These are phyloP conservation scores for Tadarida brasiliensis DNA, from an alignment of 2,797 vertebrate genomes.

Conservation along the genomic window DNA sequence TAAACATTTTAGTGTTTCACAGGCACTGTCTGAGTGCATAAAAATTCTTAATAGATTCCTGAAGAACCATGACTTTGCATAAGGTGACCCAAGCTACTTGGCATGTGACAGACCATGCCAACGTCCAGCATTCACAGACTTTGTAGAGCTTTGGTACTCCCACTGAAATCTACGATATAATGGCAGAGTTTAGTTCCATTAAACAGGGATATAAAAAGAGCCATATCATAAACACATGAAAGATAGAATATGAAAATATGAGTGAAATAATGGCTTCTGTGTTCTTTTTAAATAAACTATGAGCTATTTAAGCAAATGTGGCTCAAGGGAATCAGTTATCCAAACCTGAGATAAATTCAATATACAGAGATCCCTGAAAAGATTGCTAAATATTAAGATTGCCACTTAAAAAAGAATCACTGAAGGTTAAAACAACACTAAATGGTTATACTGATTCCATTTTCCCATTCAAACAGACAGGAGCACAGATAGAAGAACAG, in stretches of 20 bases:
- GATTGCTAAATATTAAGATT: not conserved
- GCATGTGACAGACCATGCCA: not conserved
- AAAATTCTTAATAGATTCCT: not conserved
- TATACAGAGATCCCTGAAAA: conserved; percentile 48
- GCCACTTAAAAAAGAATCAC: conserved; percentile 7
- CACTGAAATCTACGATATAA: not conserved
- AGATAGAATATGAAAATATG: not conserved
- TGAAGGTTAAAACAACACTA: not conserved
- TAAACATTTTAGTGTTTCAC: not conserved
- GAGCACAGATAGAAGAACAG: not conserved
- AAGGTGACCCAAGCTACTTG: not conserved
- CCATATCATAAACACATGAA: not conserved
- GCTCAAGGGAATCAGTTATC: not conserved
- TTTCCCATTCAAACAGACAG: conserved; percentile 12
- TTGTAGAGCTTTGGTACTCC: not conserved
- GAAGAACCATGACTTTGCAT: not conserved
- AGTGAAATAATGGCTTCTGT: not conserved
- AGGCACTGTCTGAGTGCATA: not conserved
- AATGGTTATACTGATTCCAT: not conserved
- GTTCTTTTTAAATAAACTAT: conserved; percentile 35
- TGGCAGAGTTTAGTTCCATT: not conserved
- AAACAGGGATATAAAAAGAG: not conserved
- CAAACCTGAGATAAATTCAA: conserved; percentile 52
- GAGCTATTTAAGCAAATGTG: not conserved
- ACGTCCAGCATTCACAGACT: not conserved